These are phyloP conservation scores for Antechinus flavipes DNA, from an alignment of 2,113 vertebrate species.

Conservation along the genomic window DNA sequence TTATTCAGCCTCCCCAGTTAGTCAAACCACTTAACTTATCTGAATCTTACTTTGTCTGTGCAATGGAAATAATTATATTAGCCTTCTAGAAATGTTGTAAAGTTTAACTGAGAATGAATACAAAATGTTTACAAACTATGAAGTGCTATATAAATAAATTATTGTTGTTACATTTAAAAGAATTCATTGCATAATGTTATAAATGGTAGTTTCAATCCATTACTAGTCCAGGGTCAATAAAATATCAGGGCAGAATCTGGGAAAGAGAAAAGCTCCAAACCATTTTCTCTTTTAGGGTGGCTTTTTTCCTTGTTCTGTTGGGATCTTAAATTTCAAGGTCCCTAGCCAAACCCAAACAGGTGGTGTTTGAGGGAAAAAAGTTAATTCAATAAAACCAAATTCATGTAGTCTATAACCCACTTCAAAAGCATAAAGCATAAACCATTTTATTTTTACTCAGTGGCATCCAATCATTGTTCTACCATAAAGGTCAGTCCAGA, in stretches of 20 bases:
- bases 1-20: neutral
- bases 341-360: slow-evolving; percentile 65
- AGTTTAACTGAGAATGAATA: neutral
- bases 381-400: slow-evolving; percentile 72
- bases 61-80: slow-evolving; percentile 14
- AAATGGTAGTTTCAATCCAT: slow-evolving; percentile 24
- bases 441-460: slow-evolving; percentile 44
- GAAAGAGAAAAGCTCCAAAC: slow-evolving; percentile 46
- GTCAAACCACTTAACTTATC: neutral
- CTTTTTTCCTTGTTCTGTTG: slow-evolving; percentile 37
- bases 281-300: slow-evolving; percentile 61
- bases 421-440: slow-evolving; percentile 61
- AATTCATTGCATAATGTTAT: slow-evolving; percentile 42
- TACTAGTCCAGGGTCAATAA: slow-evolving; percentile 22
- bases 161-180: slow-evolving; percentile 16
- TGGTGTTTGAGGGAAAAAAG: slow-evolving; percentile 76
- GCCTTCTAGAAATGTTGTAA: slow-evolving; percentile 2
- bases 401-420: slow-evolving; percentile 61
- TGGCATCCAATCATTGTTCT: slow-evolving; percentile 43
- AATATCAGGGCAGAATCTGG: slow-evolving; percentile 52
- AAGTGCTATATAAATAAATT: slow-evolving; percentile 16
- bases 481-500: slow-evolving; percentile 57
- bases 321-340: slow-evolving; percentile 8
- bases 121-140: slow-evolving; percentile 49
- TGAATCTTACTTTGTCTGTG: neutral